Conservation (phyloP, 2,888 invertebrate genomes). For the Drosophila gaucha region DNA sequence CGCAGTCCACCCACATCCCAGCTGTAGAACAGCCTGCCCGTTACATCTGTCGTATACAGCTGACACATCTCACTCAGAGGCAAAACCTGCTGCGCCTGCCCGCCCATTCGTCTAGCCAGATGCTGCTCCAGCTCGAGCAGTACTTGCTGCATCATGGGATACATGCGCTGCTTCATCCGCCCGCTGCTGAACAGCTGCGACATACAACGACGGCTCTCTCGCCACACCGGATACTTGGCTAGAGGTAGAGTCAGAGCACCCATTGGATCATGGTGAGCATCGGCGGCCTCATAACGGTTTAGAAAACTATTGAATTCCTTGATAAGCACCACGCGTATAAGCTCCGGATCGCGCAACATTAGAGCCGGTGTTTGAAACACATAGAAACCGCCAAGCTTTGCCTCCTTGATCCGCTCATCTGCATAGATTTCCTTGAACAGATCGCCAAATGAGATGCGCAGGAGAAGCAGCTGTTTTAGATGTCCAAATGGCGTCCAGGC, state of each 20-base stretch:
- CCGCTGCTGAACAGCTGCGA: slow-evolving; percentile 77
- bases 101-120: slow-evolving; percentile 44
- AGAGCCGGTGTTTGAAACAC: slow-evolving; percentile 85
- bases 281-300: slow-evolving; percentile 81
- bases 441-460: slow-evolving; percentile 79
- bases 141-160: slow-evolving; percentile 76
- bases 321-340: slow-evolving; percentile 84
- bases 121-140: slow-evolving; percentile 63
- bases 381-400: slow-evolving; percentile 81
- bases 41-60: slow-evolving; percentile 81
- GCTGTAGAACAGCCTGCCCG: slow-evolving; percentile 76
- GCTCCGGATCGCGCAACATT: slow-evolving; percentile 84
- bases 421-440: slow-evolving; percentile 82
- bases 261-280: slow-evolving; percentile 65
- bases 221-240: slow-evolving; percentile 78
- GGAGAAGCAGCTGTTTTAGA: slow-evolving; percentile 78
- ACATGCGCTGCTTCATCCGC: slow-evolving; percentile 78
- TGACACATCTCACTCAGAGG: slow-evolving; percentile 76
- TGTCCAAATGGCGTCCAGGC: slow-evolving; percentile 83
- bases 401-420: slow-evolving; percentile 40
- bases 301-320: slow-evolving; percentile 79
- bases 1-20: slow-evolving; percentile 71
- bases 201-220: slow-evolving; percentile 72
- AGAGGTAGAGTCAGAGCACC: slow-evolving; percentile 72
- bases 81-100: slow-evolving; percentile 28